Percentiles rank a stretch among this genome's conserved stretches.
phyloP scores from a whole-genome alignment of 2,113 vertebrate species.

The Alectura lathami region DNA sequence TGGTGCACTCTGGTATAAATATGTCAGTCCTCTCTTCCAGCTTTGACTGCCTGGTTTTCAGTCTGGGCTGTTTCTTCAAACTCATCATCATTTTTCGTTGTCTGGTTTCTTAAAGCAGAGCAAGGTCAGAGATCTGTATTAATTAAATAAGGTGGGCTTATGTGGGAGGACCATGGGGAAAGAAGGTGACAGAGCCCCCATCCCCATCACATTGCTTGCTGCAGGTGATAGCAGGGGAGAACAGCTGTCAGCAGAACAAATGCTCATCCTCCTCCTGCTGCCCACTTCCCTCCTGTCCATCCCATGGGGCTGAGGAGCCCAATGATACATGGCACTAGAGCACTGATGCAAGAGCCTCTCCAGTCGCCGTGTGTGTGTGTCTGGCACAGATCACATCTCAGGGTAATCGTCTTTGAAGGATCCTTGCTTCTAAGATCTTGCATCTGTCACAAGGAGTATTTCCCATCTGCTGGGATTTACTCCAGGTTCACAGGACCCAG shows the following conservation, averaged over 20 bases:
- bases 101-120: neutral
- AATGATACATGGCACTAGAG: neutral
- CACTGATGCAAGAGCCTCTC: neutral
- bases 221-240: neutral
- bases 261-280: neutral
- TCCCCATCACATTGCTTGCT: neutral
- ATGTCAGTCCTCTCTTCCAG: neutral
- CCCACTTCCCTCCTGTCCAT: neutral
- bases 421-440: slow-evolving; percentile 24
- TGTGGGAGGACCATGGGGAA: neutral
- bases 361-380: neutral
- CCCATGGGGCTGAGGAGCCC: neutral
- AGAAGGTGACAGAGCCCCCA: neutral
- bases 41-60: neutral
- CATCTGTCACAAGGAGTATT: slow-evolving; percentile 54
- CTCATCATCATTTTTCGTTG: neutral
- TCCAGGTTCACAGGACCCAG: neutral
- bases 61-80: slow-evolving; percentile 1
- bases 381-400: slow-evolving; percentile 20
- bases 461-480: slow-evolving; percentile 48
- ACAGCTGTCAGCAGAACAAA: neutral
- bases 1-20: neutral
- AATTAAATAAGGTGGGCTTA: neutral
- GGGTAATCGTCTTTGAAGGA: slow-evolving; percentile 22
- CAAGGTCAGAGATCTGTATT: neutral